Percentiles rank a stretch among this genome's conserved stretches.
phyloP scores from a whole-genome alignment of 2,888 invertebrate species.

The Callyntrura guangdongensis region DNA sequence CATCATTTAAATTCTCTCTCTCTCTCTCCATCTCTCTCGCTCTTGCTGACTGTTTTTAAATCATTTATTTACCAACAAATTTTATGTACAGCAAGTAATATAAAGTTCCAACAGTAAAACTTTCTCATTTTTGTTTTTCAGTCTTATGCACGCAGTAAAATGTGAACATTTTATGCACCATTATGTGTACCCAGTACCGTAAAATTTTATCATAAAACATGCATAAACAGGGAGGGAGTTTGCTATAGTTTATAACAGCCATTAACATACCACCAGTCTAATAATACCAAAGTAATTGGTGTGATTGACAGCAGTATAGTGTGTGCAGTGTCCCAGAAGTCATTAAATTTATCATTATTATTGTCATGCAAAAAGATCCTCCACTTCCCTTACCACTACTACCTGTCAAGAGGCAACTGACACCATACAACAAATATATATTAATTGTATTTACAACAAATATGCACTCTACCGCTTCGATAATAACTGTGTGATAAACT shows the following conservation, averaged over 20 bases:
- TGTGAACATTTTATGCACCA: conserved; percentile 6
- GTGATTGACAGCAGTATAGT: conserved; percentile 59
- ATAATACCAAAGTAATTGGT: conserved; percentile 69
- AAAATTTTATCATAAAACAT: conserved; percentile 47
- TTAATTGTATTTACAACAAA: background rate
- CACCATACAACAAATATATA: conserved; percentile 13
- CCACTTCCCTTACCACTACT: conserved; percentile 32
- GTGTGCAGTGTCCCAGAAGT: conserved; percentile 58
- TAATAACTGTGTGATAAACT: conserved; percentile 45
- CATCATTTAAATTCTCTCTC: conserved; percentile 26
- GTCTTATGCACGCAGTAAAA: conserved; percentile 23
- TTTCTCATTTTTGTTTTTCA: conserved; percentile 63
- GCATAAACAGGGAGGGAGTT: background rate
- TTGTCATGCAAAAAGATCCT: conserved; percentile 64
- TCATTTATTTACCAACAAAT: conserved; percentile 35
- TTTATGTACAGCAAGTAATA: conserved; percentile 39
- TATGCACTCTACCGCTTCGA: background rate
- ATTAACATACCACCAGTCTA: conserved; percentile 59
- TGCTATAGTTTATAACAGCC: conserved; percentile 22
- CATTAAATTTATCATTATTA: conserved; percentile 69
- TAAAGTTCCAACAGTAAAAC: conserved; percentile 47
- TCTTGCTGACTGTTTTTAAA: conserved; percentile 33
- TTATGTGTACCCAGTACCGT: conserved; percentile 25
- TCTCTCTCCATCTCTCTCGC: background rate
- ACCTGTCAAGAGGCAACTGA: conserved; percentile 41